A percentile compares a stretch with the other conserved stretches of the same genome.
phyloP scores from a whole-genome alignment of 2,888 invertebrate species.

The Yponomeuta sedellus region DNA sequence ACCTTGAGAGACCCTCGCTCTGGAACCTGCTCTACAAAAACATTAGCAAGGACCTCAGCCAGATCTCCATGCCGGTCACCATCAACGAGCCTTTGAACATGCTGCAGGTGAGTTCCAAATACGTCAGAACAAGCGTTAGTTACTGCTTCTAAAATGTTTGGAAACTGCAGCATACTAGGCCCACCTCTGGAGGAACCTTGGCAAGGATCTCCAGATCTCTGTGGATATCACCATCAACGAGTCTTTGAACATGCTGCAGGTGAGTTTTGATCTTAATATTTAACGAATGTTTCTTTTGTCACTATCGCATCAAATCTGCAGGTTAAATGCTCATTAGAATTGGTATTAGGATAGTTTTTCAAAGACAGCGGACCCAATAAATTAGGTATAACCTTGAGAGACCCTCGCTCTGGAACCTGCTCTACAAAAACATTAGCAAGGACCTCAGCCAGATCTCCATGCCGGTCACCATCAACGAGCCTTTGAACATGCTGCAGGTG shows the following conservation, averaged over 20 bases:
- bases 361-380: too few relatives aligned
- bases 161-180: neutral
- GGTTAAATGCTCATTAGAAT: too few relatives aligned
- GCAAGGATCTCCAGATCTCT: conserved; percentile 90
- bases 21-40: conserved; percentile 88
- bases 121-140: too few relatives aligned
- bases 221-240: conserved; percentile 91
- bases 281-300: too few relatives aligned
- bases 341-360: too few relatives aligned
- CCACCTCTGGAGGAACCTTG: conserved; percentile 80
- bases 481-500: conserved; percentile 86
- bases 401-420: conserved; percentile 86
- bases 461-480: conserved; percentile 91
- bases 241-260: conserved; percentile 87
- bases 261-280: too few relatives aligned
- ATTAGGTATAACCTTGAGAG: conserved; percentile 82
- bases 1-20: conserved; percentile 84
- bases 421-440: conserved; percentile 89
- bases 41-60: conserved; percentile 90
- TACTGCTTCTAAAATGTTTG: too few relatives aligned
- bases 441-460: conserved; percentile 90
- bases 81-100: conserved; percentile 90
- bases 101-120: conserved; percentile 75
- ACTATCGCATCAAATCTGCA: too few relatives aligned
- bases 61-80: conserved; percentile 91